These are phyloP conservation scores for Musca vetustissima DNA, from an alignment of 1,140 invertebrate genomes.

Conservation along the genomic window DNA sequence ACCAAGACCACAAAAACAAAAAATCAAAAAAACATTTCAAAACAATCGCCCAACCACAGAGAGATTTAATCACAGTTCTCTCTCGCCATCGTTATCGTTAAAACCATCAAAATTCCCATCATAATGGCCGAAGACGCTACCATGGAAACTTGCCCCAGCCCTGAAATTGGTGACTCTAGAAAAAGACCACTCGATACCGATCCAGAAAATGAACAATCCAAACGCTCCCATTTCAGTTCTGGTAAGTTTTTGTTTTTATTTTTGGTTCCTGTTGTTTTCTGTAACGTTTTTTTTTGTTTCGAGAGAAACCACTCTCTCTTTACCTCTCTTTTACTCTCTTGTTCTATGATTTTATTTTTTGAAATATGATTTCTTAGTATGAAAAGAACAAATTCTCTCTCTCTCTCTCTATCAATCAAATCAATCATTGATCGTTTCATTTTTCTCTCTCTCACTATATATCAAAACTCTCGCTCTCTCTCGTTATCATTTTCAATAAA, in stretches of 20 bases:
- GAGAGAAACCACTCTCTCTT: background rate
- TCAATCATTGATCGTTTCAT: background rate
- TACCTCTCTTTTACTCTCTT: background rate
- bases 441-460: background rate
- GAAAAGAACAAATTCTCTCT: slow-evolving; percentile 31
- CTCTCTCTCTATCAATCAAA: slow-evolving; percentile 36
- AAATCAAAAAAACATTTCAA: slow-evolving; percentile 6
- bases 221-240: slow-evolving; percentile 83
- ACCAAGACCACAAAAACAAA: slow-evolving; percentile 10
- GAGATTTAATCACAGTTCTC: background rate
- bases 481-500: background rate
- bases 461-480: background rate
- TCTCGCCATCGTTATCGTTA: slow-evolving; percentile 16
- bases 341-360: background rate
- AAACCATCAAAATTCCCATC: slow-evolving; percentile 51
- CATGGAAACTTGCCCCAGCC: slow-evolving; percentile 76
- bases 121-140: slow-evolving; percentile 67
- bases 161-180: slow-evolving; percentile 74
- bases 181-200: slow-evolving; percentile 83
- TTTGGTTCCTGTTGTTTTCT: slow-evolving; percentile 32
- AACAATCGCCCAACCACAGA: slow-evolving; percentile 18
- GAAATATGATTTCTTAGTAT: background rate
- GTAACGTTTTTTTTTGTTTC: slow-evolving; percentile 24
- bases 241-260: slow-evolving; percentile 60
- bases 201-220: slow-evolving; percentile 79